Percentiles rank a stretch among this genome's conserved stretches.
Evolutionary conservation across 2,113 vertebrate genomes (phyloP).

Genomic region (Alces alces): DNA sequence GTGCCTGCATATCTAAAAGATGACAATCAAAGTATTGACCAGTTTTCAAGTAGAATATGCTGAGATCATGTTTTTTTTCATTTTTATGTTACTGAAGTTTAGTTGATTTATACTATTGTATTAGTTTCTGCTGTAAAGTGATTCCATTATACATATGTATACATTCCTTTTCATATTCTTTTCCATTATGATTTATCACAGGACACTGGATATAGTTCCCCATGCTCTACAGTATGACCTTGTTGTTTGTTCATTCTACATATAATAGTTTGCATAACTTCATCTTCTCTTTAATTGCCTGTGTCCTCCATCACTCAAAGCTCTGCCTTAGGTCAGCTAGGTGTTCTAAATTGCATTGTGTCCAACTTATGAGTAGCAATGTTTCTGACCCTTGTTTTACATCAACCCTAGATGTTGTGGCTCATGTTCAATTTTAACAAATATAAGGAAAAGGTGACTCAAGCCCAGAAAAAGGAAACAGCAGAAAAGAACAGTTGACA

Average conservation of each 20-base stretch:
- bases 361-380: neutral
- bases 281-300: neutral
- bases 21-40: neutral
- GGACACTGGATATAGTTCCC: neutral
- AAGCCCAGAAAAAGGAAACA: neutral
- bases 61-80: neutral
- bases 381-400: neutral
- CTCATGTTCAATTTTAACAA: neutral
- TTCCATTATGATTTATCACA: neutral
- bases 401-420: neutral
- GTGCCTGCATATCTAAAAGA: neutral
- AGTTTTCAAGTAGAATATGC: neutral
- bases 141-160: neutral
- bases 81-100: neutral
- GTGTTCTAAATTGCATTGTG: neutral
- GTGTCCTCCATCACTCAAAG: neutral
- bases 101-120: neutral
- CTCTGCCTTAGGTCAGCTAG: neutral
- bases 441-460: neutral
- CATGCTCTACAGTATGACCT: neutral
- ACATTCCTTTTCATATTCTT: neutral
- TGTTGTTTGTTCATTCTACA: neutral
- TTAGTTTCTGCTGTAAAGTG: neutral
- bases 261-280: neutral
- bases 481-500: neutral